Base-by-base conservation (phyloP, 2,888 invertebrate genomes). In the Geotrupes spiniger region DNA sequence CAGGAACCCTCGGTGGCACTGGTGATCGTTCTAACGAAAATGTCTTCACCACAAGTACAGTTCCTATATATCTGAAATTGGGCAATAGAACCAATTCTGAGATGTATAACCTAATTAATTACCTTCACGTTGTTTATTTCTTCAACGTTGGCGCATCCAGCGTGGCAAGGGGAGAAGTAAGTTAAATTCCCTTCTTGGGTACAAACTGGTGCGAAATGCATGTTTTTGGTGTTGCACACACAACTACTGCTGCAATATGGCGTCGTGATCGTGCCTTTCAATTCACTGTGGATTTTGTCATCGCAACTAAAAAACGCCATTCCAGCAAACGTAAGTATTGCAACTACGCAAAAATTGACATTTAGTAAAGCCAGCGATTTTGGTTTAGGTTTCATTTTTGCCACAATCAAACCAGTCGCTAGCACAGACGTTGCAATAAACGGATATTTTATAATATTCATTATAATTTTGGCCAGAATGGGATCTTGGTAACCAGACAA, bases 81-180 rank as follows among this genome's bases (percentile, higher is more conserved):
- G 6, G 6, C 6, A 21, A 21, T 21, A 6, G 6, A 3, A 21
- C 6, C 36, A 14, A 31, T 43, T 25, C 26, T 12, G 17, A 42
- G 6, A 40, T 28, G 15, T n/a, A 12, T 36, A 26, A 10, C 14
- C 2, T 25, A 14, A 15, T n/a, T 8, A 14, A 6, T 60, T 58
- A 54, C 69, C 66, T 62, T 70, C 1, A 74, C 56, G 56, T 70
- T 74, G 50, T 76, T 76, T n/a, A 75, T 68, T n/a, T 65, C 58
- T 1, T 70, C 59, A 37, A 73, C 63, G 2, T 62, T 58, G 3
- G 44, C 58, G 4, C 88, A 89, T 1, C 88, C 88, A 2, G 88
- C 88, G 60, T 83, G 81, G 66, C 89, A 89, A 0, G 88, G 84
- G 1, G 84, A 85, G 63, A 82, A 88, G 64, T 79, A 87, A 0